A percentile compares a stretch with the other conserved stretches of the same genome.
phyloP scores from a whole-genome alignment of 2,113 vertebrate species.

The Cygnus atratus region DNA sequence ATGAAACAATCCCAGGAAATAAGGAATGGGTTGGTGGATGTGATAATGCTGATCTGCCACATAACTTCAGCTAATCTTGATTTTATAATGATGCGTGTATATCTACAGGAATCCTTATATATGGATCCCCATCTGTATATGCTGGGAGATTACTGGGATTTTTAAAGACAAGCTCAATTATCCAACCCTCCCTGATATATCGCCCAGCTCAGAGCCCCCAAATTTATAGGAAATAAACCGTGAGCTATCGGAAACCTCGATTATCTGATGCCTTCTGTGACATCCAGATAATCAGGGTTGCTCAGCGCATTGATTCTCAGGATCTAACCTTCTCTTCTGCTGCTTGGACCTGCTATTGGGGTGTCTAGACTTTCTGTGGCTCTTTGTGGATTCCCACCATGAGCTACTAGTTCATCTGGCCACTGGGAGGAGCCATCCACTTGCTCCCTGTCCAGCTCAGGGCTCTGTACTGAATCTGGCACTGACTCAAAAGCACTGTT shows the following conservation, averaged over 20 bases:
- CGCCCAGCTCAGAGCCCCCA: neutral
- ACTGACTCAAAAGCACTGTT: constrained; percentile 94
- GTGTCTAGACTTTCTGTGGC: constrained; percentile 75
- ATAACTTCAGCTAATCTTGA: neutral
- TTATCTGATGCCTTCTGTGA: constrained; percentile 48
- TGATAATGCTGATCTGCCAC: constrained; percentile 4
- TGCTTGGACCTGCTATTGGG: constrained; percentile 85
- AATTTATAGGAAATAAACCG: neutral
- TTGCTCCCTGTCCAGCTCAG: constrained; percentile 82
- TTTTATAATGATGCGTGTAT: neutral
- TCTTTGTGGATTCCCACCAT: constrained; percentile 71
- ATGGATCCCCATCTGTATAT: neutral
- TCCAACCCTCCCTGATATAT: neutral
- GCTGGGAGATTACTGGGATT: neutral
- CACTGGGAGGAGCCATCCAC: constrained; percentile 77
- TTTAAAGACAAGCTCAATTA: constrained; percentile 29
- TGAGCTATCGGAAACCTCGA: constrained; percentile 9
- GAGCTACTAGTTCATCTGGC: constrained; percentile 76
- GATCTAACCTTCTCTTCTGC: constrained; percentile 86
- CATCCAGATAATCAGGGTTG: constrained; percentile 48
- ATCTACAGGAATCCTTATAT: neutral
- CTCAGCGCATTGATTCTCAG: constrained; percentile 30
- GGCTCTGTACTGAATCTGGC: constrained; percentile 81
- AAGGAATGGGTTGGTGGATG: constrained; percentile 31
- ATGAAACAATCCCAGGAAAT: constrained; percentile 43